Conservation (phyloP, 2,888 invertebrate genomes). For the Lasioglossum zephyrum region DNA sequence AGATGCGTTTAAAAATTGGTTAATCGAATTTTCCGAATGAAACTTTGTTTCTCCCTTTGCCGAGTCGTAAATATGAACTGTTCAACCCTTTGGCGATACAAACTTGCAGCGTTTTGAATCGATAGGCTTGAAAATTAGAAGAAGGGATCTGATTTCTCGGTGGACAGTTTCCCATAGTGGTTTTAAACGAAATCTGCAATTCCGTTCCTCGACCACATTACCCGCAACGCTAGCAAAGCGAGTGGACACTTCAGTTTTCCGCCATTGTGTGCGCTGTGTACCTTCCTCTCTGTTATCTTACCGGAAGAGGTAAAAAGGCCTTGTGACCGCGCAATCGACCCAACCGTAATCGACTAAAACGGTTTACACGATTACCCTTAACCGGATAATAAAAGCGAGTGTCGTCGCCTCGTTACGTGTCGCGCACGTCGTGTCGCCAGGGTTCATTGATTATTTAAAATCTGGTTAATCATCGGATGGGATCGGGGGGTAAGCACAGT, state of each 20-base stretch:
- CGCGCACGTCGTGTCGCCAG: neutral
- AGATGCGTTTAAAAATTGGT: no score
- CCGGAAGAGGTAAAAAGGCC: conserved; percentile 33
- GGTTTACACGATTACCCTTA: conserved; percentile 16
- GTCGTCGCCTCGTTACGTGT: neutral
- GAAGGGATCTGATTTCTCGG: neutral
- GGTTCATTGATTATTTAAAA: conserved; percentile 49
- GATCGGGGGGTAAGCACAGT: conserved; percentile 46
- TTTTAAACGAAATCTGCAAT: neutral
- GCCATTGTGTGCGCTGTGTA: conserved; percentile 28
- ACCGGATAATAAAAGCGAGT: neutral
- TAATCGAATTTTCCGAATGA: neutral
- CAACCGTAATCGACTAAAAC: conserved; percentile 19
- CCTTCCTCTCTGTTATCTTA: conserved; percentile 32
- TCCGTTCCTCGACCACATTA: conserved; percentile 21
- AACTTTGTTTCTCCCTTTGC: neutral
- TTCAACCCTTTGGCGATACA: neutral
- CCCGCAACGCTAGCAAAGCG: conserved; percentile 22
- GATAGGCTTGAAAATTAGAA: no score
- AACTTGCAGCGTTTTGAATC: neutral
- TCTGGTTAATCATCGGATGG: conserved; percentile 34
- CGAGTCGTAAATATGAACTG: neutral
- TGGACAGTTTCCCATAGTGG: neutral
- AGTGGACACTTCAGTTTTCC: conserved; percentile 7
- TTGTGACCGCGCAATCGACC: conserved; percentile 9